phyloP scores from a whole-genome alignment of 2,797 vertebrate species.

The Podarcis siculus region DNA sequence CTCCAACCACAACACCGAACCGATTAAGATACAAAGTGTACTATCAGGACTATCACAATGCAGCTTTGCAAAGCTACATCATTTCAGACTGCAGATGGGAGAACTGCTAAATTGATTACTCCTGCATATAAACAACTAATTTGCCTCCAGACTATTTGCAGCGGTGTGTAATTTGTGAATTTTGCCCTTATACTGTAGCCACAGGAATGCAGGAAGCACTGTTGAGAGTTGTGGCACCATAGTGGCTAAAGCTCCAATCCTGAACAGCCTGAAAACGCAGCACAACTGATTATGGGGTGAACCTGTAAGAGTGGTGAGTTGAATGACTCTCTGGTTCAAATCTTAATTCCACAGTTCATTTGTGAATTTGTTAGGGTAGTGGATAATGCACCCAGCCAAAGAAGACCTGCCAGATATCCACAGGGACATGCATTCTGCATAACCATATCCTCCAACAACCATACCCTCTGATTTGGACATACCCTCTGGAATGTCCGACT shows the following conservation, averaged over 20 bases:
- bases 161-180: slow-evolving; percentile 10
- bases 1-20: no score
- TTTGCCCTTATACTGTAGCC: background rate
- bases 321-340: background rate
- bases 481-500: no score
- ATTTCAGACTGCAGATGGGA: slow-evolving; percentile 2
- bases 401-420: background rate
- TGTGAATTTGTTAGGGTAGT: background rate
- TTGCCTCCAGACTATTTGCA: slow-evolving; percentile 13
- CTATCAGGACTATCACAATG: background rate
- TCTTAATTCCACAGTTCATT: background rate
- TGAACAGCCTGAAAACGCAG: background rate
- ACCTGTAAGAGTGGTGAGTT: background rate
- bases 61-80: slow-evolving; percentile 3
- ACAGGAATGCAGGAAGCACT: background rate
- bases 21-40: background rate
- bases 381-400: background rate
- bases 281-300: background rate
- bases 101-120: background rate
- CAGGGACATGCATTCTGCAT: background rate
- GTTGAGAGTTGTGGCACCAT: background rate
- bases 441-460: background rate
- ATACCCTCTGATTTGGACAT: no score
- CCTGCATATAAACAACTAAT: slow-evolving; percentile 10
- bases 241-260: background rate